Base-by-base conservation (phyloP, 64 coral and sea anemone genomes). In the Catalaphyllia jardinei region DNA sequence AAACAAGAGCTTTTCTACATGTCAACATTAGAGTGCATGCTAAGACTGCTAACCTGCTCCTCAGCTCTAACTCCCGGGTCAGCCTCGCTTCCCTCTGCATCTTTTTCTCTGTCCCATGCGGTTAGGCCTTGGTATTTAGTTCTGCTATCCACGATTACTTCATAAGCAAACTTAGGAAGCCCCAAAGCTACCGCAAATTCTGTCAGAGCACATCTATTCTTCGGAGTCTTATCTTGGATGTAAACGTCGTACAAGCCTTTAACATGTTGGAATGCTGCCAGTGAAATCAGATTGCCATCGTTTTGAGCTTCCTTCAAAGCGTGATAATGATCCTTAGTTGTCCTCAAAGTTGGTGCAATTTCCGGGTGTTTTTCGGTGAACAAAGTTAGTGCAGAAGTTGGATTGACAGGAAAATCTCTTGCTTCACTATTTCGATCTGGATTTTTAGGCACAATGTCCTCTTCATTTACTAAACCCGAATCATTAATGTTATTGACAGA, bases 181-280 rank as follows among this genome's bases (percentile, higher is more conserved):
- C 79, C 79, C 60, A 82, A 35, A 35, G 79, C 59, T 52, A 62
- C 57, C 31, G 79, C 79, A 62, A 82, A 82, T 8, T 82, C 79
- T 12, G 79, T 63, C 24, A 82, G 27, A 5, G 29, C 57, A 19
- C 8, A 8, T 82, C 18, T 31, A 35, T 63, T 82, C 17, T 62
- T 63, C 31, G 8, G 57, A 28, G 17, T 82, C 79, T 63, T 82
- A 16, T 63, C 57, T 14, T 22, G 20, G 2, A n/a, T 61, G 59
- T 82, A 82, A 59, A 82, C 79, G 39, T 63, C 19, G 31, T 61
- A 63, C 17, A 82, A 22, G 27, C 57, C 60, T 82, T 82, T 82
- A 35, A 63, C 79, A 33, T 38, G 54, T 27, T 61, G 16, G 19
- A 82, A 31, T 62, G 79, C 19, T 19, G 16, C 18, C 17, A 4